These are phyloP conservation scores for Euura lappo DNA, from an alignment of 1,140 invertebrate genomes.

Conservation along the genomic window DNA sequence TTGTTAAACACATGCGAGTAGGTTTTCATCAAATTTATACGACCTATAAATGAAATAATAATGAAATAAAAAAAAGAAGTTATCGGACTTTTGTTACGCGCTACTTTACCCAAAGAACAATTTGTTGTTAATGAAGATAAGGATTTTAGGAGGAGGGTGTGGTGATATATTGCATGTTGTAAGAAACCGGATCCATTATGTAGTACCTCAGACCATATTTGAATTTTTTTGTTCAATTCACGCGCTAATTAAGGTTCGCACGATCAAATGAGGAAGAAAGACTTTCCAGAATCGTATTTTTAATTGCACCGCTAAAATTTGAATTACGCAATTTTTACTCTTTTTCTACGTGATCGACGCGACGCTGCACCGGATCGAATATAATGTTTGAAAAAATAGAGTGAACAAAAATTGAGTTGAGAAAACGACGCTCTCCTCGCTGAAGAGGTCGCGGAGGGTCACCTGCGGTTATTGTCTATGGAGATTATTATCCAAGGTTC, in stretches of 20 bases:
- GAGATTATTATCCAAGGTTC: background rate
- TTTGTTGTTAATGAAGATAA: constrained; percentile 3
- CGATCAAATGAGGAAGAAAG: background rate
- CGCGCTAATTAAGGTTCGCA: background rate
- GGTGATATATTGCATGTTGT: background rate
- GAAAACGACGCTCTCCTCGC: background rate
- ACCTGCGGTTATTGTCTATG: background rate
- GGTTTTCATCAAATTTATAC: too few relatives aligned
- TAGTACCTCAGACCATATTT: background rate
- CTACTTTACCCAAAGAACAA: background rate
- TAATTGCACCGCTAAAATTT: background rate
- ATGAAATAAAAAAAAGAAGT: too few relatives aligned
- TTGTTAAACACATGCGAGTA: too few relatives aligned
- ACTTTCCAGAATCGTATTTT: background rate
- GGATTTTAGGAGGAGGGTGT: background rate
- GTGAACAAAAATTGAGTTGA: background rate
- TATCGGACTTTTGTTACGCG: background rate
- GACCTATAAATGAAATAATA: too few relatives aligned
- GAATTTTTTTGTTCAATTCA: background rate
- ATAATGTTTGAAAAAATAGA: background rate
- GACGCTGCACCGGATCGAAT: too few relatives aligned
- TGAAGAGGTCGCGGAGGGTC: background rate
- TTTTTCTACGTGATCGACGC: too few relatives aligned
- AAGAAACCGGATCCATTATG: background rate
- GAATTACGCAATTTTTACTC: too few relatives aligned